Evolutionary conservation across 2,888 invertebrate genomes (phyloP).

Genomic region (Rhopalosiphum nymphaeae): DNA sequence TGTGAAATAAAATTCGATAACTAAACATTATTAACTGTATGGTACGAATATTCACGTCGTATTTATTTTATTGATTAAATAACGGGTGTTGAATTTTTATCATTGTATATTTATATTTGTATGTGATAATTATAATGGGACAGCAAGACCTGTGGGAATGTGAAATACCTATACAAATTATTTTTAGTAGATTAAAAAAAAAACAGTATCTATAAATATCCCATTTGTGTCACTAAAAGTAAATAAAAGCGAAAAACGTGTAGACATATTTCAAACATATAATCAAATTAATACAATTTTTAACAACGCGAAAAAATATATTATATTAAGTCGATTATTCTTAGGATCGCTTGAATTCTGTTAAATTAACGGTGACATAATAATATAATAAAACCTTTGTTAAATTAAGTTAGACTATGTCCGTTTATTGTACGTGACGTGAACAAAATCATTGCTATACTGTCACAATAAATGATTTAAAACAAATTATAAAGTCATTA

Average conservation of each 20-base stretch:
- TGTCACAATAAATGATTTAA: neutral
- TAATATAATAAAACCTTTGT: neutral
- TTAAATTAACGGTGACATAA: neutral
- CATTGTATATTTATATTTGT: neutral
- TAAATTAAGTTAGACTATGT: neutral
- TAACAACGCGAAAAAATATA: neutral
- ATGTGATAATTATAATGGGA: neutral
- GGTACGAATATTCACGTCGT: neutral
- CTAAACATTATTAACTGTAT: neutral
- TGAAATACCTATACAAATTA: neutral
- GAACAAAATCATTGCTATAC: neutral
- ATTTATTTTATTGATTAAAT: neutral
- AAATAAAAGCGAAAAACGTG: neutral
- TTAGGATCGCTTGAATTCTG: neutral
- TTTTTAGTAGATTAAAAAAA: neutral
- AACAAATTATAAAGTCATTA: neutral
- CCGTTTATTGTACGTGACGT: neutral
- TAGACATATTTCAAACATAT: neutral
- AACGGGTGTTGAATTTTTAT: neutral
- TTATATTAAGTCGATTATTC: neutral
- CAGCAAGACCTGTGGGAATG: neutral
- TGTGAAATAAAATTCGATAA: neutral
- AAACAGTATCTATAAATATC: neutral
- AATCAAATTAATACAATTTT: neutral
- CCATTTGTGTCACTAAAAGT: neutral